Conservation (phyloP, 2,888 invertebrate genomes). For the Athetis lepigone region DNA sequence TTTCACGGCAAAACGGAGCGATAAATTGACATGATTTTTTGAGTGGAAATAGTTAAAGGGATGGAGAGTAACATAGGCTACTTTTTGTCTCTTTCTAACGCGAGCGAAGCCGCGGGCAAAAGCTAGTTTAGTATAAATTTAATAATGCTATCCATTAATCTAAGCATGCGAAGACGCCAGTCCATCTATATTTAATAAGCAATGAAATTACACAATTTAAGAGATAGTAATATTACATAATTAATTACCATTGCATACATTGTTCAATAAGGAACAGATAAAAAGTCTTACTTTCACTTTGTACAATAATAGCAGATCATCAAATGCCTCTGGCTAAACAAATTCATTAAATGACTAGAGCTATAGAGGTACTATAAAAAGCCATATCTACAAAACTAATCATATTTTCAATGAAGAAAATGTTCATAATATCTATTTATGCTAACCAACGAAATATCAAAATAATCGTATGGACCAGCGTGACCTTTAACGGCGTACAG, state of each 20-base stretch:
- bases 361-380: not conserved
- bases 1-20: no score
- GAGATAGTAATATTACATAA: constrained; percentile 46
- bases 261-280: constrained; percentile 51
- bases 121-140: no score
- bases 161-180: constrained; percentile 1
- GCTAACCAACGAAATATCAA: constrained; percentile 44
- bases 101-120: no score
- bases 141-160: constrained; percentile 15
- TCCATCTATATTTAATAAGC: constrained; percentile 50
- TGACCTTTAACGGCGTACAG: constrained; percentile 64
- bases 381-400: constrained; percentile 18
- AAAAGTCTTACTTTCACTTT: constrained; percentile 62
- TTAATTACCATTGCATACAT: constrained; percentile 59
- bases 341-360: constrained; percentile 20
- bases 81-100: no score
- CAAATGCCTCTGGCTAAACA: constrained; percentile 51
- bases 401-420: constrained; percentile 34
- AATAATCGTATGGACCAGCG: constrained; percentile 52
- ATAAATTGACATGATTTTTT: no score
- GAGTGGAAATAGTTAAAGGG: no score
- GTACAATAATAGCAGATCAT: constrained; percentile 50
- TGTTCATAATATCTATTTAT: constrained; percentile 42
- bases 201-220: constrained; percentile 43
- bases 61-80: no score